Evolutionary conservation across 1,140 invertebrate species (phyloP), one percentile per base, ranked within the genome.

Genomic region (Aplysia californica): DNA sequence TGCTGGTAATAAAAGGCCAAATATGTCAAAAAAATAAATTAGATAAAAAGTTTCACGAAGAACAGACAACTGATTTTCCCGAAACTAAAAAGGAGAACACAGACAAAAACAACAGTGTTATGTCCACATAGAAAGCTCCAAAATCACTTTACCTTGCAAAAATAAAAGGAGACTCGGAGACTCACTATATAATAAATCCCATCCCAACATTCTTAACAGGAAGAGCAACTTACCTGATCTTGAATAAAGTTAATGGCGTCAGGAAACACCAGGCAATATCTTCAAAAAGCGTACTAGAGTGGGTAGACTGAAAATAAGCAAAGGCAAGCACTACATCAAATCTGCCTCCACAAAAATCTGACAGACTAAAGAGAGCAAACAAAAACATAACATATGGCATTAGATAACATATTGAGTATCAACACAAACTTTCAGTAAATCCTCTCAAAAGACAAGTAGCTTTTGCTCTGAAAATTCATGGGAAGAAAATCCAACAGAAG

Each of bases 171-270:
- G 3, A 69, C 15, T 44, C 38, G 4, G 33, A 23, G 39, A 15
- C 39, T 21, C 20, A n/a, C n/a, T 10, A 39, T 44, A 6, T 21
- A 39, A 50, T 23, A 3, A 23, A 23, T 23, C n/a, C 18, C 18
- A 23, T 21, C 18, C 10, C 10, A 39, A 69, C 10, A 21, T 10
- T 23, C 4, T 5, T 15, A 50, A 23, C 23, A 29, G 39, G 26
- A 44, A n/a, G 5, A 5, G 23, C 31, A 67, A 75, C 74, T 67
- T 58, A 75, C 74, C 58, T 66, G n/a, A 75, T 68, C 33, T 68
- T 50, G 56, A 72, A 59, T 59, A 78, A 38, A 23, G 38, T 73
- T 15, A 58, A 36, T 66, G 61, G 67, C 21, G 56, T 35, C 35
- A 77, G 18, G 5, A 79, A 68, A 20, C 29, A 74, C 39, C 38